Conservation (phyloP, 2,113 vertebrate species). For the Odontophorus gujanensis region DNA sequence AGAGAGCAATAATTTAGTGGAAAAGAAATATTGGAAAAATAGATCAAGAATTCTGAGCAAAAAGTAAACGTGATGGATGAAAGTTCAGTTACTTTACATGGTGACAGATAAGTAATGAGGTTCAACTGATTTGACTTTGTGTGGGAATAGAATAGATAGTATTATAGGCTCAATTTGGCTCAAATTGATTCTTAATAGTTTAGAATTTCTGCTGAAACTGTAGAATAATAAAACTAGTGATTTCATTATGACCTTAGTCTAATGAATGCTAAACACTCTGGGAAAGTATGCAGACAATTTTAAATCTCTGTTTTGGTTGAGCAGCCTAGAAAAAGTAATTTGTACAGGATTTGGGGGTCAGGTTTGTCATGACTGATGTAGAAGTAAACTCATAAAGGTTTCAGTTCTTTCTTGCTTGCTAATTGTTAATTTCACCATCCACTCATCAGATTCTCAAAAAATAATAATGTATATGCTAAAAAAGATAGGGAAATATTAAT, state of each 20-base stretch:
- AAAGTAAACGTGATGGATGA: conserved; percentile 18
- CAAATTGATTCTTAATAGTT: conserved; percentile 67
- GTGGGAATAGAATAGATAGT: conserved; percentile 57
- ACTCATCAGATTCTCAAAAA: neutral
- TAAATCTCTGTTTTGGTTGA: neutral
- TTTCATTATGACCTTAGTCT: conserved; percentile 52
- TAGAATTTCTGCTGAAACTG: conserved; percentile 57
- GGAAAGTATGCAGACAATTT: neutral
- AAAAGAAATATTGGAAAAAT: neutral
- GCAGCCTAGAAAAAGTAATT: neutral
- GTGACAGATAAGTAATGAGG: conserved; percentile 63
- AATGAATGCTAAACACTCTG: neutral
- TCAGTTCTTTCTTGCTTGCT: neutral
- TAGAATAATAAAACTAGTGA: conserved; percentile 52
- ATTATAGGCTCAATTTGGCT: conserved; percentile 52
- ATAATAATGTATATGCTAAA: neutral
- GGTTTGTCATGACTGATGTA: neutral
- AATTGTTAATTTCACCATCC: neutral
- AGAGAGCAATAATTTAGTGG: neutral
- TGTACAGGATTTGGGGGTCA: neutral
- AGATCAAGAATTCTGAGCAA: neutral
- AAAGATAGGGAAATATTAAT: neutral
- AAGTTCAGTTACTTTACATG: conserved; percentile 36
- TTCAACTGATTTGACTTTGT: conserved; percentile 2
- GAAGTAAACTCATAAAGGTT: neutral